Conservation (phyloP, 1,140 invertebrate genomes). For the Trinorchestia longiramus region DNA sequence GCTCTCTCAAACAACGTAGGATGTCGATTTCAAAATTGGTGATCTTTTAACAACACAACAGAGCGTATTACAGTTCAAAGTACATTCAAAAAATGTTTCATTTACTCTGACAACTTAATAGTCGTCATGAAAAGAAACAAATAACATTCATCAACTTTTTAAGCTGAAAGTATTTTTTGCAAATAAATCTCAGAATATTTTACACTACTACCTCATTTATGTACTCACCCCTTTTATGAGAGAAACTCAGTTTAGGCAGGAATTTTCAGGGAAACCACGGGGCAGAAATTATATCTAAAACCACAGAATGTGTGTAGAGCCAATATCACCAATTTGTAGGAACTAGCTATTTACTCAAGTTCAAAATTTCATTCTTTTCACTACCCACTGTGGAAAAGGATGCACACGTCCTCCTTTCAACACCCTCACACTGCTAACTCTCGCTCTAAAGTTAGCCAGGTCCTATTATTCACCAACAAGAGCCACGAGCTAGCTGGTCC, state of each 20-base stretch:
- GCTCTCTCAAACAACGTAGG: background rate
- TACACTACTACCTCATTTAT: background rate
- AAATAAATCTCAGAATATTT: background rate
- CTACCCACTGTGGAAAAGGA: background rate
- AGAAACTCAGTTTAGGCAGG: background rate
- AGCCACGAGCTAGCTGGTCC: slow-evolving; percentile 42
- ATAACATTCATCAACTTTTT: background rate
- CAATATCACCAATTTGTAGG: background rate
- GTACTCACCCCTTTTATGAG: background rate
- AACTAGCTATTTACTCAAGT: background rate
- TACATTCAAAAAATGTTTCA: background rate
- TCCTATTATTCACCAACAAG: slow-evolving; percentile 37
- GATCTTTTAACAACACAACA: background rate
- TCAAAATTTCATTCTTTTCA: background rate
- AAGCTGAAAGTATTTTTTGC: background rate
- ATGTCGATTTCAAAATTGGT: background rate
- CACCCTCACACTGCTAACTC: slow-evolving; percentile 46
- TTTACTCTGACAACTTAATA: background rate
- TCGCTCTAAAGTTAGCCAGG: slow-evolving; percentile 38
- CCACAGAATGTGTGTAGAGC: background rate
- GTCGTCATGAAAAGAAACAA: background rate
- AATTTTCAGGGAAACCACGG: background rate
- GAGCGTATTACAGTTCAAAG: background rate
- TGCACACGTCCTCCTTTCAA: slow-evolving; percentile 40
- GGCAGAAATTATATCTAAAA: background rate